phyloP scores from a whole-genome alignment of 2,797 vertebrate genomes.

The Falco concolor region DNA sequence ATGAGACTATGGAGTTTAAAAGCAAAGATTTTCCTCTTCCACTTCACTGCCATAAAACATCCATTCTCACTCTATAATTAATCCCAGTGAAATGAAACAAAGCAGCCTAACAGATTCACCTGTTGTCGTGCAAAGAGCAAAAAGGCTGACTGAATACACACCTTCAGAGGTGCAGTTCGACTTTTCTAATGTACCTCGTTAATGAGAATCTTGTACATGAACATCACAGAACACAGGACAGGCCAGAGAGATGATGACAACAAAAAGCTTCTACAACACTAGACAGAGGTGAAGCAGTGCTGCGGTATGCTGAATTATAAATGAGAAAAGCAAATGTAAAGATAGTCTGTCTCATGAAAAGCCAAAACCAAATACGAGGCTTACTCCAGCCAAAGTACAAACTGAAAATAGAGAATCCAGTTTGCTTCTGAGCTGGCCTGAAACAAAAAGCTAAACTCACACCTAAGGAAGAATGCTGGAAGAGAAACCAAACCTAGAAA shows the following conservation, averaged over 20 bases:
- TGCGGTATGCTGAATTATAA: neutral
- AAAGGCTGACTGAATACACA: neutral
- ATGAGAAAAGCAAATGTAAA: neutral
- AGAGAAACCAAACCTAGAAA: neutral
- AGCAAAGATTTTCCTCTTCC: conserved; percentile 9
- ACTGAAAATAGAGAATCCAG: neutral
- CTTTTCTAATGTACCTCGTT: neutral
- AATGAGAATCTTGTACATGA: neutral
- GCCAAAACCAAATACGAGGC: neutral
- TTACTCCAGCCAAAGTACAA: neutral
- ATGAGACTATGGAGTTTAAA: neutral
- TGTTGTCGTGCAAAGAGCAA: neutral
- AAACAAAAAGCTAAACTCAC: neutral
- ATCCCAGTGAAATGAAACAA: conserved; percentile 52
- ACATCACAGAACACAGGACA: neutral
- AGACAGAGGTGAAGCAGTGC: neutral
- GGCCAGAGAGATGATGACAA: neutral
- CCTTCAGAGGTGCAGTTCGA: neutral
- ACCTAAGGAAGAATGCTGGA: neutral
- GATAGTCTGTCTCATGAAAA: neutral
- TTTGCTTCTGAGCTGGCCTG: neutral
- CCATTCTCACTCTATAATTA: conserved; percentile 47
- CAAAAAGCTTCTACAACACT: neutral
- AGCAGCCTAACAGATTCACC: neutral
- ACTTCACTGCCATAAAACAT: neutral